Percentiles rank a stretch among this genome's conserved stretches.
phyloP scores from a whole-genome alignment of 2,888 invertebrate species.

The Heliconius ismenius region DNA sequence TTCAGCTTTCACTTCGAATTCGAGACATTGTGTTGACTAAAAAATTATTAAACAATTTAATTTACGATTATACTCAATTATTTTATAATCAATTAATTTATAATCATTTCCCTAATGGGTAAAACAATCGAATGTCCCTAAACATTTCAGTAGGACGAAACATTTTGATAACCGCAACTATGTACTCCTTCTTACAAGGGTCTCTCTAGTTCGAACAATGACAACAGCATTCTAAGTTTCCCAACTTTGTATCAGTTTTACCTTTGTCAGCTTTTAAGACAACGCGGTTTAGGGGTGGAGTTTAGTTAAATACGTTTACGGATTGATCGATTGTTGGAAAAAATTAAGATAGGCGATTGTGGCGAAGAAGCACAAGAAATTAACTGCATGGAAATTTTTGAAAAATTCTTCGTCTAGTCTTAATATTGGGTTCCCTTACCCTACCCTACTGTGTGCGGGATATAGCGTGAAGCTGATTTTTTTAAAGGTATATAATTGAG shows the following conservation, averaged over 20 bases:
- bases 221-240: constrained; percentile 66
- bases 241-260: constrained; percentile 60
- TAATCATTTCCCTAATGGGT: constrained; percentile 21
- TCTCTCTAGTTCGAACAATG: constrained; percentile 59
- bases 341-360: too few relatives aligned
- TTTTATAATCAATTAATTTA: background rate
- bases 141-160: constrained; percentile 54
- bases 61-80: background rate
- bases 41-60: background rate
- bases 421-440: too few relatives aligned
- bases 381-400: too few relatives aligned
- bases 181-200: constrained; percentile 64
- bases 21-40: too few relatives aligned
- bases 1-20: too few relatives aligned
- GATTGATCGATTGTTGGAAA: background rate
- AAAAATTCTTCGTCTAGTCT: too few relatives aligned
- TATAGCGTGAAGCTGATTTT: too few relatives aligned
- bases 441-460: too few relatives aligned
- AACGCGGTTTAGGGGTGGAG: constrained; percentile 25
- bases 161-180: constrained; percentile 66
- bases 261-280: constrained; percentile 59
- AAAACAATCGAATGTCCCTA: constrained; percentile 48
- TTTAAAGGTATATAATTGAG: too few relatives aligned
- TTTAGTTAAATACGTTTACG: constrained; percentile 20
- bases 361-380: too few relatives aligned